Evolutionary conservation across 1,140 invertebrate genomes (phyloP), one percentile per base, ranked within the genome.

Genomic region (Tetraneura akinire): DNA sequence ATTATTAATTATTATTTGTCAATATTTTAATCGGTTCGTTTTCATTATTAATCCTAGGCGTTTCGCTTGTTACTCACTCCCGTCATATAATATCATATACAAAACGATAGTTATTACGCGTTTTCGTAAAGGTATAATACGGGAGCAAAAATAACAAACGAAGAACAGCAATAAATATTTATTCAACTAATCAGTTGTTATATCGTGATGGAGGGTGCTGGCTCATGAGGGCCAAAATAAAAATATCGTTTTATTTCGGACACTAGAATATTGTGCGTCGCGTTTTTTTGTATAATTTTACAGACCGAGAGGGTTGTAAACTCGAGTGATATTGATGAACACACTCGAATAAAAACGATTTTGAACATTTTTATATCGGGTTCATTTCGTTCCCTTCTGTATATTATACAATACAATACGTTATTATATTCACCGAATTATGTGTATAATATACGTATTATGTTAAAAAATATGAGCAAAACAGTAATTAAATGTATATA

Each of bases 21-120:
- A n/a, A n/a, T 18, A n/a, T 68, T 68, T 68, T 68, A 68, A 45
- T 68, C 64, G 14, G 64, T 68, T 47, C 23, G 64, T 68, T 68
- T 68, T 23, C 14, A 23, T 68, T 45, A 68, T 66, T 68, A 21
- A 68, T 68, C 11, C 37, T 5, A 68, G 18, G 16, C 64, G 37
- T 45, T 68, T 68, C 64, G 14, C 64, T 68, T 45, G 37, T 68
- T 45, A 68, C 37, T 23, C 9, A 29, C n/a, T 18, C n/a, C 18
- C 18, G 18, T 1, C 8, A n/a, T 32, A 66, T 11, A 45, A 11
- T 66, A 42, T 45, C 62, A 13, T 37, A 18, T 37, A 32, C 18
- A 16, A 21, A 8, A 3, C 2, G 21, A 8, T 14, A 66, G 42
- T 66, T n/a, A 21, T 66, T 66, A 23, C n/a, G 32, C 32, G 10